phyloP scores from a whole-genome alignment of 2,113 vertebrate species.

The Aptenodytes patagonicus region DNA sequence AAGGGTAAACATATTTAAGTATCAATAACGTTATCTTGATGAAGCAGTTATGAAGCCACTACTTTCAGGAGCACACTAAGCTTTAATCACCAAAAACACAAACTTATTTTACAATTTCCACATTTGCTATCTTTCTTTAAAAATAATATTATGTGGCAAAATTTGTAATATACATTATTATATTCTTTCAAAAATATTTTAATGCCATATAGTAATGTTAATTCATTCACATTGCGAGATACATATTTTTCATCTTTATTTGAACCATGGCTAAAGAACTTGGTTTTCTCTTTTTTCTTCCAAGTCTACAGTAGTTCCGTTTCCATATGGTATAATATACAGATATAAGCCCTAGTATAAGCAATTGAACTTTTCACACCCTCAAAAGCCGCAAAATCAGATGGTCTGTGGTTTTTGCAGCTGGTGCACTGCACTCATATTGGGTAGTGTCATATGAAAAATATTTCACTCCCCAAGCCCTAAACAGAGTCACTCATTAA shows the following conservation, averaged over 20 bases:
- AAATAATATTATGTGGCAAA: neutral
- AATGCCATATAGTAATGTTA: neutral
- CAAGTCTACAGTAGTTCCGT: constrained; percentile 81
- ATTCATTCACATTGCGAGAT: neutral
- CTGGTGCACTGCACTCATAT: constrained; percentile 87
- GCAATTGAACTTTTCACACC: constrained; percentile 98
- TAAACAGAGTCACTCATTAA: constrained; percentile 94
- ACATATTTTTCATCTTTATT: constrained; percentile 51
- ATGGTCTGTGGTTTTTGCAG: constrained; percentile 92
- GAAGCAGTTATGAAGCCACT: neutral
- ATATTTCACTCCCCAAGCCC: constrained; percentile 88
- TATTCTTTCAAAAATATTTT: neutral
- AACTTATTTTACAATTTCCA: neutral
- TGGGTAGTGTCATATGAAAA: constrained; percentile 96
- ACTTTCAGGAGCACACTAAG: neutral
- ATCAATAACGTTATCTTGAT: neutral
- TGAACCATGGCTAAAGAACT: constrained; percentile 67
- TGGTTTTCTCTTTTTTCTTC: constrained; percentile 73
- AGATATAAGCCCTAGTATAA: constrained; percentile 84
- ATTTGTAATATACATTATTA: neutral
- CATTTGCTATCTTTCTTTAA: neutral
- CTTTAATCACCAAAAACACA: neutral
- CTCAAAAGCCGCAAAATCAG: constrained; percentile 90
- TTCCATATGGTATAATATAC: constrained; percentile 75
- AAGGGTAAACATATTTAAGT: neutral